Evolutionary conservation across 2,797 vertebrate species (phyloP).

Genomic region (Ficedula albicollis): DNA sequence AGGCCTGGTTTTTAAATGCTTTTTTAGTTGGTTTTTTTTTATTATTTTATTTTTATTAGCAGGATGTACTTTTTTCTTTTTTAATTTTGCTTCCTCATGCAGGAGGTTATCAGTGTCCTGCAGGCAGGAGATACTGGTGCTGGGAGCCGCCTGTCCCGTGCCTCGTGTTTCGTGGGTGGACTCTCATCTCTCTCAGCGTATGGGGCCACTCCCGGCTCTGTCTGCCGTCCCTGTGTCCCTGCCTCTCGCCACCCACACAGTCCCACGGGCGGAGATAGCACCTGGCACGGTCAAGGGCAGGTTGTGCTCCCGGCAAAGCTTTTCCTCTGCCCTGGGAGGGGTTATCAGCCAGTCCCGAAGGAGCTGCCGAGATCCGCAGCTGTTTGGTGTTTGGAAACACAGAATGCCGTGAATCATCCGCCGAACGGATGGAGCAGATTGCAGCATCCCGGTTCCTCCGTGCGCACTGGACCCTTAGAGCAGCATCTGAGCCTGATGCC

Average conservation of each 20-base stretch:
- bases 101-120: background rate
- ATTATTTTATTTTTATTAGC: too few relatives aligned
- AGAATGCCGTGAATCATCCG: background rate
- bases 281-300: background rate
- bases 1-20: background rate
- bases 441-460: background rate
- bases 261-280: background rate
- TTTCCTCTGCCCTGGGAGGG: background rate
- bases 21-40: background rate
- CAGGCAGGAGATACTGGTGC: background rate
- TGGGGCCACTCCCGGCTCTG: background rate
- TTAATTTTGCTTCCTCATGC: background rate
- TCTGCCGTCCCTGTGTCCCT: background rate
- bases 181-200: background rate
- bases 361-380: background rate
- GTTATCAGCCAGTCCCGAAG: background rate
- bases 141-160: background rate
- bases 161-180: background rate
- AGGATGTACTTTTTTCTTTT: background rate
- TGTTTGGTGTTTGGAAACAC: background rate
- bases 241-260: background rate
- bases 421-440: background rate
- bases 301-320: background rate
- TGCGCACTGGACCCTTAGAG: background rate
- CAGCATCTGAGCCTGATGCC: background rate